Evolutionary conservation across 1,140 invertebrate species (phyloP).

Genomic region (Branchinecta lynchi): DNA sequence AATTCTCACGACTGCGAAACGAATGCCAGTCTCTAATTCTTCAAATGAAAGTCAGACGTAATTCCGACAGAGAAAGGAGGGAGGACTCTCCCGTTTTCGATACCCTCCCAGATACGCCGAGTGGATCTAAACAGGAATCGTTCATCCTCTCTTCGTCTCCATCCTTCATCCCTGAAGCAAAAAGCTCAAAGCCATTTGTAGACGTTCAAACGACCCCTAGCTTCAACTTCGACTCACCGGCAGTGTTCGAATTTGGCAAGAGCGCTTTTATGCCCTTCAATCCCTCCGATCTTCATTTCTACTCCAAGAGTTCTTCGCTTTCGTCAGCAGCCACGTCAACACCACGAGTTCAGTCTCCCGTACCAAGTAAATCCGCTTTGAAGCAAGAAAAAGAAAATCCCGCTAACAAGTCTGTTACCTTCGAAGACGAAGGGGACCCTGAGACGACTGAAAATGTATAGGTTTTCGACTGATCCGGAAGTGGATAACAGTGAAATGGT

Average conservation of each 20-base stretch:
- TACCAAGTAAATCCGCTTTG: background rate
- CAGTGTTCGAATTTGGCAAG: background rate
- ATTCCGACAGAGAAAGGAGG: background rate
- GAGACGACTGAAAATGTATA: no score
- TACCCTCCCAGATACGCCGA: background rate
- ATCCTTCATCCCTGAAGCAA: background rate
- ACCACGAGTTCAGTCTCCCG: background rate
- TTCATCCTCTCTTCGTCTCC: background rate
- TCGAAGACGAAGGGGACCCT: background rate
- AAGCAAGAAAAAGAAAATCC: background rate
- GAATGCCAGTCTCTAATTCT: background rate
- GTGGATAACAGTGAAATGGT: no score
- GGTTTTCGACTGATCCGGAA: no score
- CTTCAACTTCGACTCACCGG: background rate
- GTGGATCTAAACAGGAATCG: background rate
- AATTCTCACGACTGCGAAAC: background rate
- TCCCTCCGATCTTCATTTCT: background rate
- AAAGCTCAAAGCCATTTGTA: background rate
- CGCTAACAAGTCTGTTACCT: background rate
- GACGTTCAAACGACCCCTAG: background rate
- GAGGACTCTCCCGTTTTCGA: background rate
- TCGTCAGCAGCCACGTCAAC: conserved; percentile 4
- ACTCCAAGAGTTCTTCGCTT: background rate
- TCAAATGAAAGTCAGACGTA: background rate
- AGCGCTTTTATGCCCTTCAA: background rate